Base-by-base conservation (phyloP, 2,113 vertebrate species). In the Pholis gunnellus region DNA sequence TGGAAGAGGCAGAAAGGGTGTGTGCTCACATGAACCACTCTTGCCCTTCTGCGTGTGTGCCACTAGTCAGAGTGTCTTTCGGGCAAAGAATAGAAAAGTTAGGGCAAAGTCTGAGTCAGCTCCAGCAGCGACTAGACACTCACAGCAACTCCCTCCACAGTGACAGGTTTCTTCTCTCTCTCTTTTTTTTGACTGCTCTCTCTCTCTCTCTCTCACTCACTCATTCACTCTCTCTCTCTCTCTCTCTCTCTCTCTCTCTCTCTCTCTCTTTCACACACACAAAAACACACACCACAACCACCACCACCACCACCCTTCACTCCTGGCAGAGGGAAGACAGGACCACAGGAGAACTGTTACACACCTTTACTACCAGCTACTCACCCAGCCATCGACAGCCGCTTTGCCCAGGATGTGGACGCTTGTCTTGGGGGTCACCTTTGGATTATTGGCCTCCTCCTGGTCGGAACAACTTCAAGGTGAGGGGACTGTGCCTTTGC, bases 391-490 rank as follows among this genome's bases (percentile, higher is more conserved):
- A 77, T 75, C 78, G 34, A 46, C 82, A 91, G 31, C 83, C 81
- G 18, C 67, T 82, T 77, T 87, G 20, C 61, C 82, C 89, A 94
- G 75, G 92, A 95, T 96, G 95, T 94, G 95, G 94, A 93, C 79
- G 82, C 88, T 95, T 50, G 70, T 95, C 66, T 79, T 93, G 65
- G 92, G 93, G 85, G 75, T 95, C 87, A 91, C 83, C 79, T 92
- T 92, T 89, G 94, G 90, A 94, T 92, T 94, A 87, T 86, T 95
- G 91, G 90, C 91, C 93, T 93, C 86, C 38, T 88, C 87, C 66
- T 76, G 88, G 82, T 93, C 92, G 17, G 81, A 87, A 6, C 4
- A 52, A 68, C 20, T 60, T 84, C 5, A 82, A 93, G 95, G 95
- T 96, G 87, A 95, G 95, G 66, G 18, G 60, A 74, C 59, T 79